phyloP scores from a whole-genome alignment of 1,140 invertebrate species.

The Caenorhabditis inopinata region DNA sequence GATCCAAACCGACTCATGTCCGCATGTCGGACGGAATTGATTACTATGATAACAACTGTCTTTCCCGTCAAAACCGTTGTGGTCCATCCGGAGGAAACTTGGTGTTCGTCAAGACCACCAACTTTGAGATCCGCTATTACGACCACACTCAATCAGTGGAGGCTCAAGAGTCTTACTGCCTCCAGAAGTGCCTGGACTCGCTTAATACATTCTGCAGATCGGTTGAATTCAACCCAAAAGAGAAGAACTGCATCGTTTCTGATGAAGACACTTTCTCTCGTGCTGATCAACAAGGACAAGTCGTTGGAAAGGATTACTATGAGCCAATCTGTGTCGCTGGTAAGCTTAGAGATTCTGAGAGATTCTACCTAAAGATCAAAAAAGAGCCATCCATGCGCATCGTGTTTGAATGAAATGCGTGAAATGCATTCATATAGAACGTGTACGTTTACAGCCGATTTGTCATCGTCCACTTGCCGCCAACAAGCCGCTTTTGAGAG shows the following conservation, averaged over 20 bases:
- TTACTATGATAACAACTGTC: slow-evolving; percentile 66
- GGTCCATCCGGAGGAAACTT: slow-evolving; percentile 64
- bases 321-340: slow-evolving; percentile 66
- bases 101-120: slow-evolving; percentile 65
- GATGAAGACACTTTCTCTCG: slow-evolving; percentile 66
- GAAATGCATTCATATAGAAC: no score
- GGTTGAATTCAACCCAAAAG: slow-evolving; percentile 62
- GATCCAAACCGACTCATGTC: slow-evolving; percentile 64
- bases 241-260: slow-evolving; percentile 66
- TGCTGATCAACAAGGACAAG: slow-evolving; percentile 64
- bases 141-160: slow-evolving; percentile 66
- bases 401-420: no score
- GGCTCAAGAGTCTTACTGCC: slow-evolving; percentile 65
- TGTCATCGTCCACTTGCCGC: slow-evolving; percentile 64
- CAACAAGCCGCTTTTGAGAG: slow-evolving; percentile 66
- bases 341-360: no score
- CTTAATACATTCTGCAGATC: slow-evolving; percentile 65
- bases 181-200: slow-evolving; percentile 65
- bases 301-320: slow-evolving; percentile 64
- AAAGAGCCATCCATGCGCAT: neutral
- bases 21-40: slow-evolving; percentile 62
- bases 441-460: slow-evolving; percentile 58
- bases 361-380: no score
- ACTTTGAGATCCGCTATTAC: slow-evolving; percentile 66
- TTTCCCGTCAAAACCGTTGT: slow-evolving; percentile 65